Evolutionary conservation across 2,797 vertebrate genomes (phyloP).

Genomic region (Rhynchotus rufescens): DNA sequence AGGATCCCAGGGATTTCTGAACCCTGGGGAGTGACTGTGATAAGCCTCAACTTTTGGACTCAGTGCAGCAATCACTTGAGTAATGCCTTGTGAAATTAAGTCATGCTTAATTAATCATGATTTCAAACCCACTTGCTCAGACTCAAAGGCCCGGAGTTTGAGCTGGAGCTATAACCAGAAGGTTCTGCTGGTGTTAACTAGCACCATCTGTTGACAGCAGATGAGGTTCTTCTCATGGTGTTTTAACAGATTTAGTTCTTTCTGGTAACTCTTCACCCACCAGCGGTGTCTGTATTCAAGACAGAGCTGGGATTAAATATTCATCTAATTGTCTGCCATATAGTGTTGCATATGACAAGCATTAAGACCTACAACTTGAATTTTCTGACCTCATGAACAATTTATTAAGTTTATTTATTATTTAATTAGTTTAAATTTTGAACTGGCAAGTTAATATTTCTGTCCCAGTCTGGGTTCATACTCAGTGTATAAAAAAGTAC

Average conservation of each 20-base stretch:
- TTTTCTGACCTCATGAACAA: background rate
- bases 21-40: background rate
- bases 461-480: background rate
- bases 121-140: background rate
- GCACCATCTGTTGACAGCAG: background rate
- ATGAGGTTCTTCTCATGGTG: background rate
- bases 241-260: background rate
- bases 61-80: rapidly evolving
- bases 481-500: background rate
- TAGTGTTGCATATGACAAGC: background rate
- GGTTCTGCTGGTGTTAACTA: background rate
- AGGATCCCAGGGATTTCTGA: background rate
- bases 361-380: background rate
- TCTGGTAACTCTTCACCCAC: background rate
- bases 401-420: background rate
- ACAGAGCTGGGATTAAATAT: background rate
- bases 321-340: background rate
- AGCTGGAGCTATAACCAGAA: background rate
- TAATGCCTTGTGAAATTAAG: background rate
- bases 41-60: background rate
- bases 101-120: background rate
- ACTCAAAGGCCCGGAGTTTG: background rate
- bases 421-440: background rate
- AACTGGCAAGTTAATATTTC: background rate
- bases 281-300: background rate